A percentile compares a stretch with the other conserved stretches of the same genome.
phyloP scores from a whole-genome alignment of 1,140 invertebrate genomes.

The Caerostris extrusa region DNA sequence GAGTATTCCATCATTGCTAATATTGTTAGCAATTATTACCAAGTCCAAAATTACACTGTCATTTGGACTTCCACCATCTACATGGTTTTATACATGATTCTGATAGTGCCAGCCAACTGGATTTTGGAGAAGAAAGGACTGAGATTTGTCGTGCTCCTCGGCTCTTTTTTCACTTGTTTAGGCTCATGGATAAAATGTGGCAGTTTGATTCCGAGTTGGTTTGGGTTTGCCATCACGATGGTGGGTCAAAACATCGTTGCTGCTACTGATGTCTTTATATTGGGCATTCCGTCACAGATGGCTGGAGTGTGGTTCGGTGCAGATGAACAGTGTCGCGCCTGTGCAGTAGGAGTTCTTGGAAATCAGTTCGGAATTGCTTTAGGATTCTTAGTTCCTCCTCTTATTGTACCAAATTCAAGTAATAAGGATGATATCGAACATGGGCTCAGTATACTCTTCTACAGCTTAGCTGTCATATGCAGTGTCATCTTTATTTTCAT shows the following conservation, averaged over 20 bases:
- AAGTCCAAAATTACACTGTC: slow-evolving; percentile 83
- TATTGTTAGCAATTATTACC: slow-evolving; percentile 68
- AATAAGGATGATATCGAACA: slow-evolving; percentile 79
- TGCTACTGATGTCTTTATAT: slow-evolving; percentile 83
- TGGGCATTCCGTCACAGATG: slow-evolving; percentile 84
- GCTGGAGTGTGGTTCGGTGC: slow-evolving; percentile 85
- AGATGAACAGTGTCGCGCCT: slow-evolving; percentile 83
- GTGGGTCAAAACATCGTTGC: slow-evolving; percentile 83
- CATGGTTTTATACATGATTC: slow-evolving; percentile 97
- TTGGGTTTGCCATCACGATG: slow-evolving; percentile 82
- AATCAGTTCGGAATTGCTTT: slow-evolving; percentile 85
- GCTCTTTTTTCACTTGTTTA: slow-evolving; percentile 90
- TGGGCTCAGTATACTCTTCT: slow-evolving; percentile 81
- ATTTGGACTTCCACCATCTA: slow-evolving; percentile 99
- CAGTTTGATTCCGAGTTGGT: slow-evolving; percentile 84
- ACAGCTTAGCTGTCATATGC: slow-evolving; percentile 82
- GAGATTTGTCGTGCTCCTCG: slow-evolving; percentile 91
- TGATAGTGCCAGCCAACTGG: slow-evolving; percentile 97
- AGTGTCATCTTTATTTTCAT: slow-evolving; percentile 82
- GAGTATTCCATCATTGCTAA: slow-evolving; percentile 77
- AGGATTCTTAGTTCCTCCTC: slow-evolving; percentile 84
- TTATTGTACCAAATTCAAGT: slow-evolving; percentile 81
- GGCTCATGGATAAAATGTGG: slow-evolving; percentile 93
- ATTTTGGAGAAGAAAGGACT: slow-evolving; percentile 95
- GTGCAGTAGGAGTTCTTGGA: slow-evolving; percentile 84